Conservation (phyloP, 2,888 invertebrate species). For the Cordilura impudica region DNA sequence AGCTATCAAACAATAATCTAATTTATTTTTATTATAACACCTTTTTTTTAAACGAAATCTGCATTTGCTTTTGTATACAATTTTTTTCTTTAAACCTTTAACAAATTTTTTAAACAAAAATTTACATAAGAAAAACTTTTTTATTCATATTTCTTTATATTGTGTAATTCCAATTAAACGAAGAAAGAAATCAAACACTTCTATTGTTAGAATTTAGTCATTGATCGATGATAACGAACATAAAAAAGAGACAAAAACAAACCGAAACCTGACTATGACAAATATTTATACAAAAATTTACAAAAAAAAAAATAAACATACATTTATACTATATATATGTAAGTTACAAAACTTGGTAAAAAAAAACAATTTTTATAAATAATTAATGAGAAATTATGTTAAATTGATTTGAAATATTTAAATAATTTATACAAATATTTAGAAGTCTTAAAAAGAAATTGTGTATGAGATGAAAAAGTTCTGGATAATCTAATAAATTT, state of each 20-base stretch:
- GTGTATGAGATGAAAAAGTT: too few species aligned
- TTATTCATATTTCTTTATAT: conserved; percentile 21
- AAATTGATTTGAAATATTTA: too few species aligned
- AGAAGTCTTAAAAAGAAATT: too few species aligned
- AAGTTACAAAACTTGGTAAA: too few species aligned
- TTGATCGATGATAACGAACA: conserved; percentile 17
- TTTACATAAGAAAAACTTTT: conserved; percentile 23
- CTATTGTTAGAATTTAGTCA: conserved; percentile 42
- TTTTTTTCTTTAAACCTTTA: background rate
- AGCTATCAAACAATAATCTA: too few species aligned
- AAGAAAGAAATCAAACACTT: background rate
- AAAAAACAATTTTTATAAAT: too few species aligned
- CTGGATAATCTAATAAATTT: too few species aligned
- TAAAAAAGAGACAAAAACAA: background rate
- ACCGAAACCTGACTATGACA: background rate
- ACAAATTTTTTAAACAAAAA: conserved; percentile 11
- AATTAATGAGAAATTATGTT: too few species aligned
- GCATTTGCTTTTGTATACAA: background rate
- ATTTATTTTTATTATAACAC: too few species aligned
- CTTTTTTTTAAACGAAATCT: background rate
- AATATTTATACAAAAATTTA: background rate
- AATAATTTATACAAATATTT: too few species aligned
- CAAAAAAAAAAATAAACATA: background rate
- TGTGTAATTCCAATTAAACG: conserved; percentile 3
- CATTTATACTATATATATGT: too few species aligned